phyloP scores from a whole-genome alignment of 2,888 invertebrate species.

The Leptopilina drosophilae region DNA sequence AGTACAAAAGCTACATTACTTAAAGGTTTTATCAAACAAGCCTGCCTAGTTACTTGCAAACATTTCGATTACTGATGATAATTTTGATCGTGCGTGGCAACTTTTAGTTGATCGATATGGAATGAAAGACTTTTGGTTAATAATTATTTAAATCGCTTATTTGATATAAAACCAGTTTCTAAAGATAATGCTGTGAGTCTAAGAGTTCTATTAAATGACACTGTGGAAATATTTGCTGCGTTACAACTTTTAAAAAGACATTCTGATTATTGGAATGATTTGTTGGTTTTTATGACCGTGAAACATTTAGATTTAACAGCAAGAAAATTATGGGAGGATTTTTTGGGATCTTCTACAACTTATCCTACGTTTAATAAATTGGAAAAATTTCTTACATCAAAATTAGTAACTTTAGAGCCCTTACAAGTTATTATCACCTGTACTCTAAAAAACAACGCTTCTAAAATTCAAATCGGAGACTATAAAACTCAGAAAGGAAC shows the following conservation, averaged over 20 bases:
- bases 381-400: background rate
- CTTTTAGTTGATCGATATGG: background rate
- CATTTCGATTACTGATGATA: background rate
- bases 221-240: constrained; percentile 29
- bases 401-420: background rate
- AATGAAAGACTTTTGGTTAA: background rate
- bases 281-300: constrained; percentile 38
- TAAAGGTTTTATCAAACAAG: background rate
- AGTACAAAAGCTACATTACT: background rate
- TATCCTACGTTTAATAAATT: constrained; percentile 31
- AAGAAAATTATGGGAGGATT: constrained; percentile 43
- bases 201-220: background rate
- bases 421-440: background rate
- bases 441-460: background rate
- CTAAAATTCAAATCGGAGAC: background rate
- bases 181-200: background rate
- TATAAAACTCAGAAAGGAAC: background rate
- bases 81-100: background rate
- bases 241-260: constrained; percentile 28
- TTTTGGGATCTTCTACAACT: background rate
- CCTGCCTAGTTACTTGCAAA: background rate
- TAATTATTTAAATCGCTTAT: background rate
- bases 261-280: constrained; percentile 40
- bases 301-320: constrained; percentile 30
- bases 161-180: background rate